A percentile compares a stretch with the other conserved stretches of the same genome.
phyloP scores from a whole-genome alignment of 2,888 invertebrate genomes.

The Anthrax anthrax region DNA sequence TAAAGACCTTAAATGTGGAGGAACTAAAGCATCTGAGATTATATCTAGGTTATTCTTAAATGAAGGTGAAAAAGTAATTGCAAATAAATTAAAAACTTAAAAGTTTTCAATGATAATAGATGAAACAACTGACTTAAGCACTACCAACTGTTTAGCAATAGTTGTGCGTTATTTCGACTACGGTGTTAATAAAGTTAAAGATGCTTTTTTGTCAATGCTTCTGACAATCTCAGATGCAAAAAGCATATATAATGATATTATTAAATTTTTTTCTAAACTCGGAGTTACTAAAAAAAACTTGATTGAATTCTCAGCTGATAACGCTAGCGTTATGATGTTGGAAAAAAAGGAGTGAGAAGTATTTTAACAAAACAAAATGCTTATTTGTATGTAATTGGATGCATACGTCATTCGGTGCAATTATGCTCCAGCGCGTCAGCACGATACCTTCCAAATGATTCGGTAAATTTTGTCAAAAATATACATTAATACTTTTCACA shows the following conservation, averaged over 20 bases:
- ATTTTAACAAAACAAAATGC: slow-evolving; percentile 12
- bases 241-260: not conserved
- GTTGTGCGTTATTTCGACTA: slow-evolving; percentile 4
- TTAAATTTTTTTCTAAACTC: not conserved
- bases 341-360: slow-evolving; percentile 12
- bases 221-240: not conserved
- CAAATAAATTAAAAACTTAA: not conserved
- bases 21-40: not conserved
- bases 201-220: slow-evolving; percentile 1
- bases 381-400: slow-evolving; percentile 16
- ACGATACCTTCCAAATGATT: slow-evolving; percentile 13
- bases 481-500: slow-evolving; percentile 16
- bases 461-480: slow-evolving; percentile 15
- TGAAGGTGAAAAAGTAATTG: no score
- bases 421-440: slow-evolving; percentile 17
- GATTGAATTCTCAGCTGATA: slow-evolving; percentile 17
- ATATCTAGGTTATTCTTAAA: not conserved
- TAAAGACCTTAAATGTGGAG: not conserved
- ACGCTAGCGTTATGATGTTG: slow-evolving; percentile 17
- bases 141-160: not conserved
- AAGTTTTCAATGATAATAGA: slow-evolving; percentile 1
- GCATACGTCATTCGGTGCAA: slow-evolving; percentile 17
- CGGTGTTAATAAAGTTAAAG: not conserved
- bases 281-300: slow-evolving; percentile 10
- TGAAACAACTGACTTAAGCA: slow-evolving; percentile 1